Evolutionary conservation across 1,140 invertebrate species (phyloP).

Genomic region (Heliconius hermathena): DNA sequence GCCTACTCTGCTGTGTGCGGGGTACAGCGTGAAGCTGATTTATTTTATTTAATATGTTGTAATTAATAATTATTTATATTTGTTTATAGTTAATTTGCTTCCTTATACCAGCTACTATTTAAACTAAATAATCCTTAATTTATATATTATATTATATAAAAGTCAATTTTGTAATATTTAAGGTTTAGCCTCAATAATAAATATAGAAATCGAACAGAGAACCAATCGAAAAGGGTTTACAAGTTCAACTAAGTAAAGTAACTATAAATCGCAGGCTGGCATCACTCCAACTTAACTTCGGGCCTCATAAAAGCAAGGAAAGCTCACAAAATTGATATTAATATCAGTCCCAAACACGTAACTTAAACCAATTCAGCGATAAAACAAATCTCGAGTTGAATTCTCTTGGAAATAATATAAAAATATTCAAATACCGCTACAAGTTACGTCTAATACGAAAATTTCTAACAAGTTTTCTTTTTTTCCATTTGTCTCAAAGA

Average conservation of each 20-base stretch:
- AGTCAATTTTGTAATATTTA: background rate
- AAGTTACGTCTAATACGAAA: background rate
- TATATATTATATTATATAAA: background rate
- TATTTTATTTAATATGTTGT: too few relatives aligned
- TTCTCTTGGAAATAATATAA: slow-evolving; percentile 3
- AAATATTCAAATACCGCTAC: slow-evolving; percentile 1
- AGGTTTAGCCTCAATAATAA: too few relatives aligned
- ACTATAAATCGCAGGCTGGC: slow-evolving; percentile 30
- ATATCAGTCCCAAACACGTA: slow-evolving; percentile 25
- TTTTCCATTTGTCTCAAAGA: background rate
- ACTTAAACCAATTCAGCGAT: slow-evolving; percentile 20
- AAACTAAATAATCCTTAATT: background rate
- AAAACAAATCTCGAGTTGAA: slow-evolving; percentile 6
- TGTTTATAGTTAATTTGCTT: too few relatives aligned
- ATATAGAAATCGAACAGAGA: background rate
- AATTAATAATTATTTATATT: too few relatives aligned
- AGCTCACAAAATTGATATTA: slow-evolving; percentile 29
- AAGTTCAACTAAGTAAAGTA: background rate
- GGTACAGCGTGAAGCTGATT: too few relatives aligned
- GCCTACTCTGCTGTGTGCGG: too few relatives aligned
- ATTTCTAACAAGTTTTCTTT: background rate
- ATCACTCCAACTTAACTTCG: slow-evolving; percentile 17
- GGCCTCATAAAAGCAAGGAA: slow-evolving; percentile 23
- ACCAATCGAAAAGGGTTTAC: background rate
- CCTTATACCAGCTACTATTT: background rate